These are phyloP conservation scores for Nephotettix cincticeps DNA, from an alignment of 1,140 invertebrate genomes.

Conservation along the genomic window DNA sequence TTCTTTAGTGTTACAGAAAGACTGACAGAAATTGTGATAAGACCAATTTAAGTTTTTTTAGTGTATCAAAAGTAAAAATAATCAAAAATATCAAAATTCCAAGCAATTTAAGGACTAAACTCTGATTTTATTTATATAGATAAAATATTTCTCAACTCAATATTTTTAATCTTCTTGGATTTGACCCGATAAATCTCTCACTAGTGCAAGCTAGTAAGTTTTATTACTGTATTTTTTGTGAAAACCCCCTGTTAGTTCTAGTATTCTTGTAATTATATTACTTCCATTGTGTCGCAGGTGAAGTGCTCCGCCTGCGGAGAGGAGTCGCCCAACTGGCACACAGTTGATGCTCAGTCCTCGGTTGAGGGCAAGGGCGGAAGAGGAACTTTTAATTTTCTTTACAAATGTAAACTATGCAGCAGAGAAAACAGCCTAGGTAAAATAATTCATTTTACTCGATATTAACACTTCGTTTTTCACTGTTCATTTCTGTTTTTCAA, in stretches of 20 bases:
- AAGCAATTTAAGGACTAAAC: no score
- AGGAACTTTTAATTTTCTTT: constrained; percentile 72
- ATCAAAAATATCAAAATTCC: no score
- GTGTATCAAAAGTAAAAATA: no score
- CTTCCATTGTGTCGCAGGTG: constrained; percentile 46
- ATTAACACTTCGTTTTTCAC: no score
- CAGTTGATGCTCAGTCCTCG: constrained; percentile 67
- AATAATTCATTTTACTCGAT: no score
- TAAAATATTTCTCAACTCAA: background rate
- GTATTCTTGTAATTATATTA: background rate
- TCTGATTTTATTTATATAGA: no score
- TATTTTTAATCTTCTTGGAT: background rate
- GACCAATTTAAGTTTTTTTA: no score
- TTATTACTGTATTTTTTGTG: background rate
- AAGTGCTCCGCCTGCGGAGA: constrained; percentile 81
- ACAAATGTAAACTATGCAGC: constrained; percentile 88
- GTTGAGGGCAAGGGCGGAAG: constrained; percentile 67
- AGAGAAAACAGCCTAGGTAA: constrained; percentile 82
- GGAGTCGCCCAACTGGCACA: constrained; percentile 76
- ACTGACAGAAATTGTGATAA: no score
- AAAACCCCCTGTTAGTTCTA: background rate
- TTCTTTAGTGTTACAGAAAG: no score
- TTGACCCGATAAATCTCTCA: background rate
- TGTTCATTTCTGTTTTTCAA: no score
- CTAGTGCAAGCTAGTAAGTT: background rate